Evolutionary conservation across 2,888 invertebrate genomes (phyloP), one percentile per base, ranked within the genome.

Genomic region (Choreutis nemorana): DNA sequence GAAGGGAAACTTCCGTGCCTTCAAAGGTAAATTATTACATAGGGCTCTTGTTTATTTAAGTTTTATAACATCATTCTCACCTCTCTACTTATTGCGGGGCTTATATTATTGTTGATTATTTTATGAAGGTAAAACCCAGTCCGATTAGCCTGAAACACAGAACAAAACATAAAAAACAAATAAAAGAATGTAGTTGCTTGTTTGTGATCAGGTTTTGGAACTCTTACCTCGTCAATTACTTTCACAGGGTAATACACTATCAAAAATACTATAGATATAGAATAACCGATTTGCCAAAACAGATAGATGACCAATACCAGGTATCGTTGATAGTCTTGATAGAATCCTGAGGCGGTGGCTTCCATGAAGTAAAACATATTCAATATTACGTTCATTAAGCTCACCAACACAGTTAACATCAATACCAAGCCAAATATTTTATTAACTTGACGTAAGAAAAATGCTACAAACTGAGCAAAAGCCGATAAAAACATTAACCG

Each of bases 341-440:
- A 66, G 28, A 70, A 41, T 0, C 68, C 62, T 0, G 56, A 48
- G 1, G 67, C 65, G 0, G 66, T 68, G 3, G 67, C 72, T 36
- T 71, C 72, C 70, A 72, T 66, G 20, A 72, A 61, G 36, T 71
- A 71, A 37, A 66, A 71, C 34, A 62, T 43, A 31, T 68, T 59
- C 23, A 71, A 33, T 14, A 63, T 46, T 5, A 63, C 50, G 8
- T 48, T 45, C 7, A 49, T 35, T 0, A 62, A 36, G 23, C 45
- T 52, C 6, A 54, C 22, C 1, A 53, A 22, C 40, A 62, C 44
- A 0, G 54, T 64, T n/a, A 56, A 23, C 3, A 54, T 37, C 9
- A 68, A 21, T 3, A 55, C 41, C 2, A 55, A 32, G 2, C 71
- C 68, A 31, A 51, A 71, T 23, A 48, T 39, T 4, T 35, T 37